These are phyloP conservation scores for Rhagoletis pomonella DNA, from an alignment of 1,140 invertebrate genomes.

Conservation along the genomic window DNA sequence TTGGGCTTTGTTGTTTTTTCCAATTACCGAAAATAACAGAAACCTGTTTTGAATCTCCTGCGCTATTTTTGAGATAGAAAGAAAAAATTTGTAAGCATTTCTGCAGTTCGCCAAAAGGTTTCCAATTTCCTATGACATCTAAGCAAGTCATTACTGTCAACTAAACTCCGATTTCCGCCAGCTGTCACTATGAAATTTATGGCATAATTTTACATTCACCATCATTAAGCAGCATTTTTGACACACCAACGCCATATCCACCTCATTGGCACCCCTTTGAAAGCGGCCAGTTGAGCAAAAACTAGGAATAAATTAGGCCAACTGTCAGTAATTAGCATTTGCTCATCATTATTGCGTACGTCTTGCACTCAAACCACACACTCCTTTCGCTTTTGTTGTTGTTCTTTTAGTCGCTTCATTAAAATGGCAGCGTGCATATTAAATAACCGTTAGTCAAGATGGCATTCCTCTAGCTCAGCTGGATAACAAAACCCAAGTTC, in stretches of 20 bases:
- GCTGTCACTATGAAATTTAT: background rate
- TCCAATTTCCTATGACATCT: too few species aligned
- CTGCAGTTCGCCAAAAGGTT: too few species aligned
- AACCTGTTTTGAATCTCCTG: too few species aligned
- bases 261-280: constrained; percentile 15
- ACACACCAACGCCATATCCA: background rate
- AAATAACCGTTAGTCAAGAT: constrained; percentile 7
- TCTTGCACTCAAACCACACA: background rate
- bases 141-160: background rate
- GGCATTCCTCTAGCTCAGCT: background rate
- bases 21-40: too few species aligned
- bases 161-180: background rate
- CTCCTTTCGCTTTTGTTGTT: background rate
- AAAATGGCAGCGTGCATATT: background rate
- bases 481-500: background rate
- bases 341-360: constrained; percentile 2
- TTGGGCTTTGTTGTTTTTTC: too few species aligned
- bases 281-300: background rate
- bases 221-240: background rate
- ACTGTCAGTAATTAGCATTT: constrained; percentile 37
- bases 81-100: too few species aligned
- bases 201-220: background rate
- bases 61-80: too few species aligned
- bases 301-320: background rate
- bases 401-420: background rate